Conservation (phyloP, 2,113 vertebrate genomes). For the Archocentrus centrarchus region DNA sequence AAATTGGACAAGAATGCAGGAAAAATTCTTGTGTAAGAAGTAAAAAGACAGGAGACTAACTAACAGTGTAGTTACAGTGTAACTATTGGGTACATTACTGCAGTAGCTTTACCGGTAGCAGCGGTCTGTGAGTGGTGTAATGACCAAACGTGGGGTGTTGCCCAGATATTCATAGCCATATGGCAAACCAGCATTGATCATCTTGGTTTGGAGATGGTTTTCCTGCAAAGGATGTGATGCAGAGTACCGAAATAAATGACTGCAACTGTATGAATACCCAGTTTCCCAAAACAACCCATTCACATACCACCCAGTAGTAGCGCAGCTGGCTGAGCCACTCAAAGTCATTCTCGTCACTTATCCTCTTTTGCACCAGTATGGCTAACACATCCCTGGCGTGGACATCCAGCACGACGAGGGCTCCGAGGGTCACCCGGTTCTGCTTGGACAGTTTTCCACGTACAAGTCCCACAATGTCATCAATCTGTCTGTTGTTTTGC, state of each 20-base stretch:
- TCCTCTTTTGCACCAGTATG: conserved; percentile 83
- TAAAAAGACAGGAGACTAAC: background rate
- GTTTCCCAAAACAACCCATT: background rate
- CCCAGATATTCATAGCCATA: conserved; percentile 94
- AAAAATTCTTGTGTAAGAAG: background rate
- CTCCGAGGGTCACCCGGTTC: conserved; percentile 87
- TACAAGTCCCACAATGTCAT: conserved; percentile 89
- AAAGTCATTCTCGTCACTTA: conserved; percentile 88
- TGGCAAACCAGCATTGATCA: conserved; percentile 92
- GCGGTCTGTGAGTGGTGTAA: conserved; percentile 91
- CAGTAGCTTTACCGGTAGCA: conserved; percentile 87
- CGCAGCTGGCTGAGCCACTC: conserved; percentile 92
- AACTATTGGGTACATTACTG: background rate
- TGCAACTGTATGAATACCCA: background rate
- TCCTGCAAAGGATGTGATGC: conserved; percentile 75
- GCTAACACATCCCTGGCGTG: conserved; percentile 88
- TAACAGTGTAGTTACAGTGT: background rate
- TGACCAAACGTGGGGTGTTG: conserved; percentile 89
- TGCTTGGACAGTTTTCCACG: conserved; percentile 90
- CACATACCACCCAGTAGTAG: conserved; percentile 89
- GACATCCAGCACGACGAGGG: conserved; percentile 89
- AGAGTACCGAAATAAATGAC: conserved; percentile 5
- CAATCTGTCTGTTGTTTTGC: conserved; percentile 87
- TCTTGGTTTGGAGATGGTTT: conserved; percentile 89
- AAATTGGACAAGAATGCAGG: too few species aligned